phyloP scores from a whole-genome alignment of 2,113 vertebrate species.

The Proteles cristata region DNA sequence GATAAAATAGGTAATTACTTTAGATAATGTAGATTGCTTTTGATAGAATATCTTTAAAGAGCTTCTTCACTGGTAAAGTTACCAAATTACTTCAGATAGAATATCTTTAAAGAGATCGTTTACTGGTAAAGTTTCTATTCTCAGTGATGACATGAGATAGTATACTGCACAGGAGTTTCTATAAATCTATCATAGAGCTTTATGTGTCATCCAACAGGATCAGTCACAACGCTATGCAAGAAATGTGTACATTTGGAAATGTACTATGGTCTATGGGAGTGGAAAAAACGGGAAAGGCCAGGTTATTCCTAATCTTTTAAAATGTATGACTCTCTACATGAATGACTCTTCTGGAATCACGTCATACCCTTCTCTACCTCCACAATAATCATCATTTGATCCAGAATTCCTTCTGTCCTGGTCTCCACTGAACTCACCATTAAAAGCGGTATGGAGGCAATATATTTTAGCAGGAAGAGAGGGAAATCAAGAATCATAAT shows the following conservation, averaged over 20 bases:
- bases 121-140: background rate
- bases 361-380: rapidly evolving
- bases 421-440: background rate
- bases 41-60: background rate
- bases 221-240: background rate
- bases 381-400: background rate
- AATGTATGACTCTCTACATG: background rate
- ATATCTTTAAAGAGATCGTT: background rate
- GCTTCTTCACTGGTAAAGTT: background rate
- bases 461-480: rapidly evolving
- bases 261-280: background rate
- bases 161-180: background rate
- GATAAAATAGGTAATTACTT: background rate
- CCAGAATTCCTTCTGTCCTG: background rate
- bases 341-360: background rate
- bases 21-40: background rate
- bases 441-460: background rate
- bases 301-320: background rate
- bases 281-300: background rate
- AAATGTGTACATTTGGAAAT: background rate
- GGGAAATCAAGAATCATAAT: background rate
- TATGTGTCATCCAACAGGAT: background rate
- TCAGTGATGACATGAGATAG: background rate
- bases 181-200: rapidly evolving
- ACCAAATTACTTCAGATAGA: background rate